Evolutionary conservation across 2,888 invertebrate genomes (phyloP).

Genomic region (Leptinotarsa peninsularis): DNA sequence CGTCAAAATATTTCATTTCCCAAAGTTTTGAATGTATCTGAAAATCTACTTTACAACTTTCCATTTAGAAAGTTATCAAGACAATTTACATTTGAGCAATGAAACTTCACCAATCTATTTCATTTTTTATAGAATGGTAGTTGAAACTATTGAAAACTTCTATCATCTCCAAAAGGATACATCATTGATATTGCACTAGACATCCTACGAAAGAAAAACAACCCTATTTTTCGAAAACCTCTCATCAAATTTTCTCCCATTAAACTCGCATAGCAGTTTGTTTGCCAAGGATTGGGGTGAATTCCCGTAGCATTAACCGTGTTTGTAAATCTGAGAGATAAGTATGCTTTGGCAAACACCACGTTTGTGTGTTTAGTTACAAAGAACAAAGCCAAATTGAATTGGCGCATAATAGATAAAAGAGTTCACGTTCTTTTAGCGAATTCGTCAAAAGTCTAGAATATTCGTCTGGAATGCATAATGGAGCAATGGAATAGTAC

Average conservation of each 20-base stretch:
- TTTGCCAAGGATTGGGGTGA: constrained; percentile 39
- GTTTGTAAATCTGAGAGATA: constrained; percentile 45
- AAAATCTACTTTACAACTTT: no score
- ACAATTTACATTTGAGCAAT: no score
- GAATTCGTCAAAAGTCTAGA: constrained; percentile 27
- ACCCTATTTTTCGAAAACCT: not conserved
- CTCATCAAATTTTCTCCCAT: constrained; percentile 7
- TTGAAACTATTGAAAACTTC: no score
- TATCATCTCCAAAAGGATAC: no score
- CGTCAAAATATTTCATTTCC: no score
- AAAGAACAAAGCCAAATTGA: constrained; percentile 50
- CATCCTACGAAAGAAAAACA: not conserved
- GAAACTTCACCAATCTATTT: no score
- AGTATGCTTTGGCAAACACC: constrained; percentile 45
- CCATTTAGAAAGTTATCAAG: no score
- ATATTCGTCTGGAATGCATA: no score
- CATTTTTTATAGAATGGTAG: no score
- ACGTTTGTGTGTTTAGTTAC: constrained; percentile 45
- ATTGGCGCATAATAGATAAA: constrained; percentile 48
- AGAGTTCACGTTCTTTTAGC: constrained; percentile 43
- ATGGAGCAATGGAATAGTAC: no score
- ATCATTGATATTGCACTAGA: no score
- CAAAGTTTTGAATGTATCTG: no score
- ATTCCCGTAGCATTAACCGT: constrained; percentile 39
- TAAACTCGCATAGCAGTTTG: constrained; percentile 24